These are phyloP conservation scores for Petrocephalus schoutedeni DNA, from an alignment of 2,797 vertebrate species.

Conservation along the genomic window DNA sequence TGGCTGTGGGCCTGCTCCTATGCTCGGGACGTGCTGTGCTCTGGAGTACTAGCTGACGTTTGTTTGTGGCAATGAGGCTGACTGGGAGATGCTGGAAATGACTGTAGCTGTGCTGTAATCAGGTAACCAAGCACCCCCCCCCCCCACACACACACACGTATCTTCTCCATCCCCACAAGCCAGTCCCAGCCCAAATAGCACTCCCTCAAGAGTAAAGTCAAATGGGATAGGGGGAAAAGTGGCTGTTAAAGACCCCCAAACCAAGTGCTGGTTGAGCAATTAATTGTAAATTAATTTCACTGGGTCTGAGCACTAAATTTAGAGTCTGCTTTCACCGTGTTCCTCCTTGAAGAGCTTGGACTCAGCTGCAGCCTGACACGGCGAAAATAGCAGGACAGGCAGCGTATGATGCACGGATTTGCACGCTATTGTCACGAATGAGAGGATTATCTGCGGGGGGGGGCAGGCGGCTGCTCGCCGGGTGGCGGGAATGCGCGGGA, in stretches of 20 bases:
- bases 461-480: background rate
- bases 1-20: background rate
- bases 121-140: background rate
- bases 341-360: background rate
- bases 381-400: background rate
- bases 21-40: constrained; percentile 23
- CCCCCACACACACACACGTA: background rate
- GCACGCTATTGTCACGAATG: background rate
- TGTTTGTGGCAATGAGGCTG: constrained; percentile 12
- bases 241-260: background rate
- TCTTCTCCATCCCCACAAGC: background rate
- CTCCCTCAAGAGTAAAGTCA: background rate
- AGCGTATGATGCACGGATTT: background rate
- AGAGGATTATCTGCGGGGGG: background rate
- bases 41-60: background rate
- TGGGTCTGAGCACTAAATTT: background rate
- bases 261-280: too few relatives aligned
- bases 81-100: constrained; percentile 26
- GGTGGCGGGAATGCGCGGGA: background rate
- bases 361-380: background rate
- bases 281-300: background rate
- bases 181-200: background rate
- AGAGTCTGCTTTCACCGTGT: background rate
- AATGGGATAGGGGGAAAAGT: background rate
- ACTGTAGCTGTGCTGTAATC: background rate